Conservation (phyloP, 2,888 invertebrate species). For the Drosophila crucigera region DNA sequence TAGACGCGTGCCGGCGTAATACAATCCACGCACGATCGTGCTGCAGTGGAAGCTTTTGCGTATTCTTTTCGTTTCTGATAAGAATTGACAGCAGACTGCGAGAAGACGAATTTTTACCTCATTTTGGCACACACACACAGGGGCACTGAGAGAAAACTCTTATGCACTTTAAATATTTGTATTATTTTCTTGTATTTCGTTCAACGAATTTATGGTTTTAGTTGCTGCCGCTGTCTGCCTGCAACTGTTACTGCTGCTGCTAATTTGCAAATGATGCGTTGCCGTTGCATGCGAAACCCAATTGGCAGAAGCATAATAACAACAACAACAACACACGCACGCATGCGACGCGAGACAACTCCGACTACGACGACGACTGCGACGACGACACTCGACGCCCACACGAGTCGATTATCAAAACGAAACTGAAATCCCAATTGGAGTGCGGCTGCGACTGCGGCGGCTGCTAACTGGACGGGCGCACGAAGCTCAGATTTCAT, state of each 20-base stretch:
- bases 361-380: slow-evolving; percentile 35
- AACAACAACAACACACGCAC: slow-evolving; percentile 45
- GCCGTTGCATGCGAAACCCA: slow-evolving; percentile 38
- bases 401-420: slow-evolving; percentile 70
- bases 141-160: slow-evolving; percentile 2
- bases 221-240: slow-evolving; percentile 36
- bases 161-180: slow-evolving; percentile 8
- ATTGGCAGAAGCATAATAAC: slow-evolving; percentile 38
- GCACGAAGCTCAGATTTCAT: slow-evolving; percentile 75
- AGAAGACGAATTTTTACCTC: slow-evolving; percentile 27
- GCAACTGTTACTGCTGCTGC: slow-evolving; percentile 54
- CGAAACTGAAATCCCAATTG: slow-evolving; percentile 65
- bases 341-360: slow-evolving; percentile 47
- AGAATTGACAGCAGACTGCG: slow-evolving; percentile 38
- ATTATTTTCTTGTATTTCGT: slow-evolving; percentile 28
- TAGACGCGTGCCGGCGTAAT: slow-evolving; percentile 31
- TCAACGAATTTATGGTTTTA: slow-evolving; percentile 49
- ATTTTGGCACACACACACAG: slow-evolving; percentile 19
- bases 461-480: slow-evolving; percentile 52
- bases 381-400: slow-evolving; percentile 61
- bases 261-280: slow-evolving; percentile 65
- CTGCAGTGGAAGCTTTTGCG: slow-evolving; percentile 12
- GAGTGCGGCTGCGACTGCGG: slow-evolving; percentile 48
- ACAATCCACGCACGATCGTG: slow-evolving; percentile 23
- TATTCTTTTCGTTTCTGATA: slow-evolving; percentile 33